These are phyloP conservation scores for Australoheros scitulus DNA, from an alignment of 2,113 vertebrate species.

Conservation along the genomic window DNA sequence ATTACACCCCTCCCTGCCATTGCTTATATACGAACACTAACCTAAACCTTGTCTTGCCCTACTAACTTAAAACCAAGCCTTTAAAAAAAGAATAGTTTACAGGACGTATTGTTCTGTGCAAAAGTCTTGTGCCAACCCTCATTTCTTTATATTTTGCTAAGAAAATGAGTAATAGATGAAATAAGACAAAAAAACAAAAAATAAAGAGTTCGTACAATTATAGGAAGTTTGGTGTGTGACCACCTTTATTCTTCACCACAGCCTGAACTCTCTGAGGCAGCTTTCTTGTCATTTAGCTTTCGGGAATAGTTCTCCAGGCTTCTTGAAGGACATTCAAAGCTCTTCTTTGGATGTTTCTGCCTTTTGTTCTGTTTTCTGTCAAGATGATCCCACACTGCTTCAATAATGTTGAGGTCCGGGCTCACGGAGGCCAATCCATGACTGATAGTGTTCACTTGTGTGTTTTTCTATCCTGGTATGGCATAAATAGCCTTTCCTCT, in stretches of 20 bases:
- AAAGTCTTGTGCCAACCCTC: not conserved
- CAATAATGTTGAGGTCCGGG: no score
- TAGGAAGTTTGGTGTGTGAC: not conserved
- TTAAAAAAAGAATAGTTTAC: not conserved
- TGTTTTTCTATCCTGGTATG: no score
- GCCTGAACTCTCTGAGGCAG: not conserved
- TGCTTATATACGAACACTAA: not conserved
- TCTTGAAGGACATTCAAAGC: not conserved
- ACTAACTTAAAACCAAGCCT: not conserved
- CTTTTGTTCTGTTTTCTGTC: not conserved
- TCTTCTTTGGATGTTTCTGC: not conserved
- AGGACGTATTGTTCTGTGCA: not conserved
- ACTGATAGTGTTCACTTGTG: no score
- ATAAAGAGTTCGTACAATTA: no score
- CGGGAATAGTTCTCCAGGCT: not conserved
- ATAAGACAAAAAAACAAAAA: no score
- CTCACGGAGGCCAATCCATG: no score
- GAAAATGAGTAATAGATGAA: no score
- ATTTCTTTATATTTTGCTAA: not conserved
- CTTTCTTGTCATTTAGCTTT: not conserved
- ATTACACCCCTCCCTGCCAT: not conserved
- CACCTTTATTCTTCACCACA: not conserved
- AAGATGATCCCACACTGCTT: no score
- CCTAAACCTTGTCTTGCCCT: not conserved
- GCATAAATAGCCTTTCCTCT: no score